Percentiles rank a stretch among this genome's conserved stretches.
Evolutionary conservation across 2,888 invertebrate species (phyloP).

Genomic region (Belgica antarctica): DNA sequence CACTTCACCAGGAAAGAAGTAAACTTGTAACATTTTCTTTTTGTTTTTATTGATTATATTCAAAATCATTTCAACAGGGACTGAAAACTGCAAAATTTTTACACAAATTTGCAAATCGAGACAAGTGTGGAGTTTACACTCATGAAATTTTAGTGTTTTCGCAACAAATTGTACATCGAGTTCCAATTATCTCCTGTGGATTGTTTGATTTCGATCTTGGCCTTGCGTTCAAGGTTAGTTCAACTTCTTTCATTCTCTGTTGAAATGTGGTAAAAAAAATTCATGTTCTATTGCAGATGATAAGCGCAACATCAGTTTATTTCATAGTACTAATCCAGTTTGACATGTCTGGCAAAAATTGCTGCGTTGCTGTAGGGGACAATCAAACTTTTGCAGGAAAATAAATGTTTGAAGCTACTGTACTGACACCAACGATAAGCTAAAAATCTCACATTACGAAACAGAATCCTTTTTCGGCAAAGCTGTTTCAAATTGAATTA

Average conservation of each 20-base stretch:
- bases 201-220: background rate
- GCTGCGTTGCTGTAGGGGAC: no score
- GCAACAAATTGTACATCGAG: background rate
- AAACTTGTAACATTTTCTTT: background rate
- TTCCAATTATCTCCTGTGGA: background rate
- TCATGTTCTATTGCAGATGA: constrained; percentile 24
- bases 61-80: background rate
- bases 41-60: background rate
- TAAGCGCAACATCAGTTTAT: background rate
- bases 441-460: background rate
- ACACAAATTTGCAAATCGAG: background rate
- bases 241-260: no score
- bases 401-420: no score
- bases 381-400: no score
- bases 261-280: no score
- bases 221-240: background rate
- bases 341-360: constrained; percentile 9
- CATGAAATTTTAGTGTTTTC: background rate
- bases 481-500: constrained; percentile 27
- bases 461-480: background rate
- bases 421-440: no score
- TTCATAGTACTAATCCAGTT: constrained; percentile 20
- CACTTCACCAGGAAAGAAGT: background rate
- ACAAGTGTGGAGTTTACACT: no score
- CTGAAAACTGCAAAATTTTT: background rate